Base-by-base conservation (phyloP, 1,140 invertebrate genomes). In the Drosophila ohnishii region DNA sequence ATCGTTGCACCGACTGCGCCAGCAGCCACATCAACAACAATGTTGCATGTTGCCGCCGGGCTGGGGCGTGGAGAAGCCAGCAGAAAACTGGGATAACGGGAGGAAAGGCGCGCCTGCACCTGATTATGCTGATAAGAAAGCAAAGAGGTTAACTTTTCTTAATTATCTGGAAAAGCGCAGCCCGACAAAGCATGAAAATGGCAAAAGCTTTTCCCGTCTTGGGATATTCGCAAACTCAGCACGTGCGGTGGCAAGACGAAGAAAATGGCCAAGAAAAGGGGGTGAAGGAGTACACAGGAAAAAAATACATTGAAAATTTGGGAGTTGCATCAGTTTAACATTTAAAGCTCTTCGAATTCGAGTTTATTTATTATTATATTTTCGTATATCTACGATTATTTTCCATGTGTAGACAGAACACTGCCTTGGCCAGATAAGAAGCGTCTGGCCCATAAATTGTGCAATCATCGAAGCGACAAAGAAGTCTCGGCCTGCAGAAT, bases 71-170 rank as follows among this genome's bases (percentile, higher is more conserved):
- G 61, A 25, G 32, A 34, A 25, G 7, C 55, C 28, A 25, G 9
- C 22, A 22, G 56, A 34, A 32, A 34, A 25, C 56, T n/a, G 30
- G 61, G 37, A 25, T 42, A 60, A 42, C 59, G 61, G 37, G 28
- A 25, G 56, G 61, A 16, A n/a, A 35, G 64, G 50, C 30, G 63
- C 37, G 78, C 62, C 73, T 82, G 47, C 67, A 65, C 79, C 85
- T 84, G 84, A 87, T 87, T 84, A 84, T 88, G 84, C 77, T 83
- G 84, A 87, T 88, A 87, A 87, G 77, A 77, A 83, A 87, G 83
- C 83, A 84, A 82, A 80, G 51, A 88, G 80, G 80, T 84, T 89
- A 88, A 88, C 73, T 88, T 88, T 89, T 89, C 80, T 88, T 88
- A 88, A 88, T 88, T 88, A 88, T 89, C 63, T 80, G 85, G 84